These are phyloP conservation scores for Erebia palarica DNA, from an alignment of 2,888 invertebrate genomes.

Conservation along the genomic window DNA sequence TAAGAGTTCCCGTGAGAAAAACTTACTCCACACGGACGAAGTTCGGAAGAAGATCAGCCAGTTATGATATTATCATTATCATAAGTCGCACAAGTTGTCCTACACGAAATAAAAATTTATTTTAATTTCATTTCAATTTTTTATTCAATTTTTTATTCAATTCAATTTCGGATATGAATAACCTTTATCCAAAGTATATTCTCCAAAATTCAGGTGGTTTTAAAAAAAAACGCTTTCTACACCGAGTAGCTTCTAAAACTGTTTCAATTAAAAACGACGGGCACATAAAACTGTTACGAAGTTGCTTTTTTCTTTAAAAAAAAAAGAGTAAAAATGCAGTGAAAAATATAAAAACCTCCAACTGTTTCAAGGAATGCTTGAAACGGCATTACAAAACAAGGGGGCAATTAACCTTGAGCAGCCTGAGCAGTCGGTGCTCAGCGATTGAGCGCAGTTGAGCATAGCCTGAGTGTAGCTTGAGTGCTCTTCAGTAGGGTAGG, in stretches of 20 bases:
- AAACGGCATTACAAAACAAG: constrained; percentile 25
- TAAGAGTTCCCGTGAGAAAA: too few relatives aligned
- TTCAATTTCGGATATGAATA: too few relatives aligned
- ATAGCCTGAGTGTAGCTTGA: background rate
- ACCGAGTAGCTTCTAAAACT: background rate
- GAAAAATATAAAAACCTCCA: constrained; percentile 11
- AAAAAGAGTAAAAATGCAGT: constrained; percentile 12
- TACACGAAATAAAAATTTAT: too few relatives aligned
- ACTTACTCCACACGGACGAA: too few relatives aligned
- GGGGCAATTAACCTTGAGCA: constrained; percentile 29
- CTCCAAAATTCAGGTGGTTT: background rate
- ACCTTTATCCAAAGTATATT: too few relatives aligned
- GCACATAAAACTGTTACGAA: background rate
- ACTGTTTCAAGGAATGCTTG: constrained; percentile 4
- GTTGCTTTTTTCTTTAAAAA: constrained; percentile 3
- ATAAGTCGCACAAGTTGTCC: too few relatives aligned
- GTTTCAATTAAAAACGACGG: background rate
- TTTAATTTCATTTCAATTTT: too few relatives aligned
- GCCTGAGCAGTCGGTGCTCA: constrained; percentile 19
- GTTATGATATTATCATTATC: too few relatives aligned
- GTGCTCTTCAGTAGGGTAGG: background rate
- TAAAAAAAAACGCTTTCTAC: background rate
- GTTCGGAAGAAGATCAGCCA: too few relatives aligned
- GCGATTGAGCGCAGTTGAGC: constrained; percentile 15
- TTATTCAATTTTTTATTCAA: too few relatives aligned